These are phyloP conservation scores for Prosapia bicincta DNA, from an alignment of 2,888 invertebrate species.

Conservation along the genomic window DNA sequence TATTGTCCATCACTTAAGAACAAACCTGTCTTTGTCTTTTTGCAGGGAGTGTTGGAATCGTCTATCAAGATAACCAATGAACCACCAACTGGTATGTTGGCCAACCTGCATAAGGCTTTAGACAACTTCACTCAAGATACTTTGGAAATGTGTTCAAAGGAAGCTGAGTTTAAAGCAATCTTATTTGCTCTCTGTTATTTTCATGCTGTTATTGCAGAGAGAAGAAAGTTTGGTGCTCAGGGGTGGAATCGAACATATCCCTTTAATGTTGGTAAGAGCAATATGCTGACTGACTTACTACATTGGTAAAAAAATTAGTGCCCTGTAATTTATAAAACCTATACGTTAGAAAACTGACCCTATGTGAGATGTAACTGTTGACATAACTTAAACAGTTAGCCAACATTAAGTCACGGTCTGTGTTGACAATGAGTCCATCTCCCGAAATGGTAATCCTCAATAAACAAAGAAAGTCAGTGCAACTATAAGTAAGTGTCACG, in stretches of 20 bases:
- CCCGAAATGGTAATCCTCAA: no score
- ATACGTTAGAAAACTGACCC: no score
- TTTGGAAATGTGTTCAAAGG: conserved; percentile 87
- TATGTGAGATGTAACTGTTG: no score
- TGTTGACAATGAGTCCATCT: no score
- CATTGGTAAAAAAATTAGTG: no score
- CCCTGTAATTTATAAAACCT: no score
- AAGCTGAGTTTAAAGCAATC: conserved; percentile 88
- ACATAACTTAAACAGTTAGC: no score
- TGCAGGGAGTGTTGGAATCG: conserved; percentile 85
- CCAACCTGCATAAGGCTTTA: conserved; percentile 88
- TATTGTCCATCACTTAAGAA: no score
- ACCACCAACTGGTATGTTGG: conserved; percentile 92
- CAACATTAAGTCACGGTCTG: no score
- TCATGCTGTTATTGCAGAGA: conserved; percentile 90
- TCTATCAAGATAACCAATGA: conserved; percentile 96
- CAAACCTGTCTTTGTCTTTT: no score
- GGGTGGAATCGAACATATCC: conserved; percentile 80
- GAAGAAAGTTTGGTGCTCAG: conserved; percentile 91
- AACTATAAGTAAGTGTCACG: no score
- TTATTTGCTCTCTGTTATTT: conserved; percentile 90
- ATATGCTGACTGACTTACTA: neutral
- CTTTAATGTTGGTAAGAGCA: conserved; percentile 54
- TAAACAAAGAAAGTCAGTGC: no score
- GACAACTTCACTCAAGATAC: conserved; percentile 92